Percentiles rank a stretch among this genome's conserved stretches.
Conservation (phyloP, 2,888 invertebrate genomes). For the Campopleginae sp. region DNA sequence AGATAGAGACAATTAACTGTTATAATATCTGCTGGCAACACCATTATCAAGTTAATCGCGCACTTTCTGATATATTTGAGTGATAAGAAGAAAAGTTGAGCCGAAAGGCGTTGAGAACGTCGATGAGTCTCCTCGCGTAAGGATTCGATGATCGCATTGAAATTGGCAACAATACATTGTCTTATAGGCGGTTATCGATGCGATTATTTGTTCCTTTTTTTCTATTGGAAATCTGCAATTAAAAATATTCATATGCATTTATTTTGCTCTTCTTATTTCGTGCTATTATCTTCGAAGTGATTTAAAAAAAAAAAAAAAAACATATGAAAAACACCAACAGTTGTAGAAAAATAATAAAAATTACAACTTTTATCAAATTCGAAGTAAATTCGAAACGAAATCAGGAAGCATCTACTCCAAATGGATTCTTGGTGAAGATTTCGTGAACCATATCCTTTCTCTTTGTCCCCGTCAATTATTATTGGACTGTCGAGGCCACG, state of each 20-base stretch:
- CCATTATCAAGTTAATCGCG: neutral
- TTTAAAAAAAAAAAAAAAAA: conserved; percentile 4
- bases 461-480: neutral
- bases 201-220: neutral
- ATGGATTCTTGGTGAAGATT: neutral
- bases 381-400: neutral
- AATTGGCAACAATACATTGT: neutral
- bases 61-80: conserved; percentile 13
- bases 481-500: neutral
- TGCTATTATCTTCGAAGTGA: conserved; percentile 11
- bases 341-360: conserved; percentile 33
- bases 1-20: conserved; percentile 37
- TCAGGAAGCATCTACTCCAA: too few species aligned
- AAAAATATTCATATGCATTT: neutral
- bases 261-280: neutral
- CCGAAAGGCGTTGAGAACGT: conserved; percentile 26
- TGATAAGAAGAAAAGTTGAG: conserved; percentile 8
- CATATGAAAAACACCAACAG: neutral
- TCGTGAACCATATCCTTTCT: neutral
- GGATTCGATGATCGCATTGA: neutral
- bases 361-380: conserved; percentile 14
- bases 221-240: neutral
- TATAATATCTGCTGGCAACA: conserved; percentile 44
- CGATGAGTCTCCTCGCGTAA: neutral
- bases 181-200: neutral